These are phyloP conservation scores for Serinus canaria DNA, from an alignment of 2,113 vertebrate genomes.

Conservation along the genomic window DNA sequence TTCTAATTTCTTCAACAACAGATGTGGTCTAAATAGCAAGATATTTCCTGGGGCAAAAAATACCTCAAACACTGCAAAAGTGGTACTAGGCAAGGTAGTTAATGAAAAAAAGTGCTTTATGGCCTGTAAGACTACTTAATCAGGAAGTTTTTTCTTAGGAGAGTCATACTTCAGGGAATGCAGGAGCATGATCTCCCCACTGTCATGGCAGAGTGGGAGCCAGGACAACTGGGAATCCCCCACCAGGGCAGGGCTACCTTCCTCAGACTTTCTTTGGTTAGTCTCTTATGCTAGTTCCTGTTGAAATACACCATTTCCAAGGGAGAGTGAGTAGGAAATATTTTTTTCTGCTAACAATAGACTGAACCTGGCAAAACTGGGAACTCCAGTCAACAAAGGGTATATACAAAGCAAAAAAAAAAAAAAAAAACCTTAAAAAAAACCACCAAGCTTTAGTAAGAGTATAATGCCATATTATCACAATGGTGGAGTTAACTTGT, in stretches of 20 bases:
- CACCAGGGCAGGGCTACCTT: background rate
- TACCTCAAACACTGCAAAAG: background rate
- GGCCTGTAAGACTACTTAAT: background rate
- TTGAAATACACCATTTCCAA: background rate
- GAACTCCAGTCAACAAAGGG: background rate
- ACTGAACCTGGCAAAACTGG: background rate
- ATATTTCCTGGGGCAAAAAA: background rate
- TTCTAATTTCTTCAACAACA: background rate
- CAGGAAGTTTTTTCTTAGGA: background rate
- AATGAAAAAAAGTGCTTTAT: background rate
- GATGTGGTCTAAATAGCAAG: background rate
- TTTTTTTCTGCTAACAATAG: background rate
- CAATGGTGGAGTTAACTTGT: background rate
- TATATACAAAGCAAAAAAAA: background rate
- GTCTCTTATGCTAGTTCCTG: background rate
- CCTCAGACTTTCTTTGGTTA: background rate
- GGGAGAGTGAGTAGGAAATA: background rate
- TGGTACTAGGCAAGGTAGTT: background rate
- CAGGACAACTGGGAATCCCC: background rate
- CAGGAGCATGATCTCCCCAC: background rate
- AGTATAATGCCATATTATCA: background rate
- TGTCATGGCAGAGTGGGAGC: fast-evolving
- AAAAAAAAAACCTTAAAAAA: too few species aligned
- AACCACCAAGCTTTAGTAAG: background rate
- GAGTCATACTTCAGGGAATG: background rate